These are phyloP conservation scores for Cynoglossus semilaevis DNA, from an alignment of 2,113 vertebrate genomes.

Conservation along the genomic window DNA sequence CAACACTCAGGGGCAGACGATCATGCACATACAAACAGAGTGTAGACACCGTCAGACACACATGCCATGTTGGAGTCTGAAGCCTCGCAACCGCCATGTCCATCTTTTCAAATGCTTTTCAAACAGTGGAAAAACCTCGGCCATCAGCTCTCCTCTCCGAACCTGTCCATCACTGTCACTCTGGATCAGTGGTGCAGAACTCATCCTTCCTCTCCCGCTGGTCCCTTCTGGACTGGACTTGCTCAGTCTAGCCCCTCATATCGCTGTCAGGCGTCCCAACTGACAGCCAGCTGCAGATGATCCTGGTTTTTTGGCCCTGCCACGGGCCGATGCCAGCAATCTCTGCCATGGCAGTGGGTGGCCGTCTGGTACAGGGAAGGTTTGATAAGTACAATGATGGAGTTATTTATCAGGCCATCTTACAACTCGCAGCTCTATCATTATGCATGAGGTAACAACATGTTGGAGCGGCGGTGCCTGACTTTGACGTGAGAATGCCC, in stretches of 20 bases:
- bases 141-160: constrained; percentile 75
- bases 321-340: constrained; percentile 61
- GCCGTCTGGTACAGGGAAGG: constrained; percentile 46
- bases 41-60: constrained; percentile 23
- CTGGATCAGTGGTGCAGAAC: constrained; percentile 77
- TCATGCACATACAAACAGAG: constrained; percentile 4
- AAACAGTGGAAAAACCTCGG: constrained; percentile 67
- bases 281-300: constrained; percentile 70
- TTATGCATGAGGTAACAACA: constrained; percentile 41
- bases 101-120: constrained; percentile 74
- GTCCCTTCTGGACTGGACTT: constrained; percentile 63
- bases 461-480: constrained; percentile 40
- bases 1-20: constrained; percentile 27
- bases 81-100: constrained; percentile 69
- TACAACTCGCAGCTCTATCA: constrained; percentile 46
- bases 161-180: constrained; percentile 79
- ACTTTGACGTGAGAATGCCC: constrained; percentile 52
- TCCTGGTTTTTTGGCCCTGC: constrained; percentile 62
- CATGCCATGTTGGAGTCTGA: constrained; percentile 58
- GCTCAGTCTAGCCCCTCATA: constrained; percentile 66
- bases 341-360: constrained; percentile 62
- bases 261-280: constrained; percentile 66
- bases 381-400: constrained; percentile 59
- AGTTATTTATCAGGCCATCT: constrained; percentile 56
- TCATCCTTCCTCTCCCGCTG: constrained; percentile 70